Base-by-base conservation (phyloP, 2,888 invertebrate genomes). In the Nymphalis c-album region DNA sequence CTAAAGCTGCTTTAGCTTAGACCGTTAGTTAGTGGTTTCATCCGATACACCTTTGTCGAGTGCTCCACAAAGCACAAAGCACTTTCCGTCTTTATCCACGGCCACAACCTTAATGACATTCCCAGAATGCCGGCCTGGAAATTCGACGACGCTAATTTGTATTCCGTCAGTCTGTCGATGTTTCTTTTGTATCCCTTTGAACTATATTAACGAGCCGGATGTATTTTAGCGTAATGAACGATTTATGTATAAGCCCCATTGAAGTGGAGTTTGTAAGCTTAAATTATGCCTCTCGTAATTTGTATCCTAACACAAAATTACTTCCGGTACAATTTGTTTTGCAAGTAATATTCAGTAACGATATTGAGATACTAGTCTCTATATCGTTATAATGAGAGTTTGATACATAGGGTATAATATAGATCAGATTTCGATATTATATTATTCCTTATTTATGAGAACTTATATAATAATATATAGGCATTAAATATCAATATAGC, bases 21-120 rank as follows among this genome's bases (percentile, higher is more conserved):
- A 51, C 50, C 51, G 53, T 20, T 58, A 1, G 46, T 18, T 55
- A 46, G 18, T 22, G 35, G 50, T 35, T 64, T 64, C 47, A 50
- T 61, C 31, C 53, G 57, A 47, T 63, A 62, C 50, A 48, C 51
- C 63, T 69, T 64, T 60, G 63, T 68, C 35, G 48, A 46, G 22
- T 60, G 48, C 7, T 47, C 20, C 60, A 68, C 67, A 72, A 70
- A 70, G 68, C 65, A 46, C 68, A 70, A 70, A 71, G 70, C 65
- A 46, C 55, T 66, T 55, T 13, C 40, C 46, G 62, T 65, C 65
- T 72, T 67, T 53, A 60, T 48, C 55, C 7, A 4, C 48, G 26
- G 60, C 58, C 57, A 48, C 60, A 64, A 40, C 46, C 63, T 50
- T 70, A 68, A 70, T 72, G 65, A 62, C 70, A 72, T 70, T 72